phyloP scores from a whole-genome alignment of 2,113 vertebrate genomes.

The Rhinolophus sinicus region DNA sequence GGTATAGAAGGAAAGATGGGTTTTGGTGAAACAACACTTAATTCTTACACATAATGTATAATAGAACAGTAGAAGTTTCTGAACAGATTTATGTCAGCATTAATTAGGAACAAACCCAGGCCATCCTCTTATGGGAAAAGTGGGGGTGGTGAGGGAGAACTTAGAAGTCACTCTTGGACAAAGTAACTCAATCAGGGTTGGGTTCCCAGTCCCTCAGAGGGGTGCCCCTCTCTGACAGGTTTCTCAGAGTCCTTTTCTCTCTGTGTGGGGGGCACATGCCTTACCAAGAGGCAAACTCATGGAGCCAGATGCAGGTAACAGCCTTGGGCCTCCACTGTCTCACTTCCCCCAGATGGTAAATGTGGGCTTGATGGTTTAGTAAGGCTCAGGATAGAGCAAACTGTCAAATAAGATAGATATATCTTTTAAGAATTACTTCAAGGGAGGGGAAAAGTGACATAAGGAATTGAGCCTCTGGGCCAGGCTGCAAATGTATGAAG shows the following conservation, averaged over 20 bases:
- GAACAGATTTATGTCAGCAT: neutral
- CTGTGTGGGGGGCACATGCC: neutral
- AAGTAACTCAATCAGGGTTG: neutral
- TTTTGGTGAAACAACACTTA: neutral
- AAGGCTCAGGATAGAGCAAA: neutral
- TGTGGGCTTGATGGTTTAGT: neutral
- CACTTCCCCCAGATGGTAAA: neutral
- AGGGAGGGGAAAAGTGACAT: neutral
- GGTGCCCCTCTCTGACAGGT: neutral
- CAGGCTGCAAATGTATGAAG: slow-evolving; percentile 28
- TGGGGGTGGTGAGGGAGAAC: neutral
- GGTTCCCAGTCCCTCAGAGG: neutral
- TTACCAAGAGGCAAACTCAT: neutral
- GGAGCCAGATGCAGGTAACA: neutral
- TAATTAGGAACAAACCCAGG: neutral
- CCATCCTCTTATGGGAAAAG: neutral
- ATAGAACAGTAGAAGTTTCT: neutral
- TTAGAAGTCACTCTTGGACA: neutral
- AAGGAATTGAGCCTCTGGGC: neutral
- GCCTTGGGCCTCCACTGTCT: neutral
- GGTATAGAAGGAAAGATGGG: neutral
- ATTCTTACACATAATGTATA: neutral
- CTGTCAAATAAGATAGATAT: neutral
- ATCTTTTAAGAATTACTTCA: neutral
- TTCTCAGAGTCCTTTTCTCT: neutral